A percentile compares a stretch with the other conserved stretches of the same genome.
Evolutionary conservation across 2,113 vertebrate species (phyloP).

Genomic region (Sterna hirundo): DNA sequence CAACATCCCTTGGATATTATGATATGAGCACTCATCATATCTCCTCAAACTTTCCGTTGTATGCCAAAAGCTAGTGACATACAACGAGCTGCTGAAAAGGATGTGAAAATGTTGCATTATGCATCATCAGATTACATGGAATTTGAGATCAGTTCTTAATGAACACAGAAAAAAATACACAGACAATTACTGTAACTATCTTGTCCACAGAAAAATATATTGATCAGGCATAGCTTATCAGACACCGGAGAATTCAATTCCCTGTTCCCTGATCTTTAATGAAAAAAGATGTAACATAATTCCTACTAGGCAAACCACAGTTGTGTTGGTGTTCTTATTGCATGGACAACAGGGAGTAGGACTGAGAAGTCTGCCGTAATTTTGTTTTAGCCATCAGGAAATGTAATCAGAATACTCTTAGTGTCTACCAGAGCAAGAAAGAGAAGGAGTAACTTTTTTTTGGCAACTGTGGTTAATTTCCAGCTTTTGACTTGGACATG

Average conservation of each 20-base stretch:
- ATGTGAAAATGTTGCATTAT: not conserved
- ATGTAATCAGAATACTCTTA: not conserved
- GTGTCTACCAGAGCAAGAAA: not conserved
- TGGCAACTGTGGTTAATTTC: not conserved
- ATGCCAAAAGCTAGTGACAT: not conserved
- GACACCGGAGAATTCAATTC: not conserved
- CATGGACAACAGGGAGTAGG: not conserved
- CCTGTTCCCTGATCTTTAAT: not conserved
- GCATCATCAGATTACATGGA: not conserved
- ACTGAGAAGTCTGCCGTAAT: not conserved
- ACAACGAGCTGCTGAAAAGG: not conserved
- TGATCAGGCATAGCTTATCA: not conserved
- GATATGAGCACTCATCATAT: not conserved
- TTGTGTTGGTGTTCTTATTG: not conserved
- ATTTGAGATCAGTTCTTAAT: not conserved
- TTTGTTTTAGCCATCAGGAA: not conserved
- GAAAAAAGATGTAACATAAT: not conserved
- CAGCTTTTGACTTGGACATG: not conserved
- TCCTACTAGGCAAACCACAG: not conserved
- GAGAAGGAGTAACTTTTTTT: not conserved
- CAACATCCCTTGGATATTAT: not conserved
- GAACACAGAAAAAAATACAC: not conserved
- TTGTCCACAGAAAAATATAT: not conserved
- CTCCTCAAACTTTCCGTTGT: not conserved
- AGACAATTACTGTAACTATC: not conserved